Evolutionary conservation across 1,140 invertebrate species (phyloP).

Genomic region (Octopus sinensis): DNA sequence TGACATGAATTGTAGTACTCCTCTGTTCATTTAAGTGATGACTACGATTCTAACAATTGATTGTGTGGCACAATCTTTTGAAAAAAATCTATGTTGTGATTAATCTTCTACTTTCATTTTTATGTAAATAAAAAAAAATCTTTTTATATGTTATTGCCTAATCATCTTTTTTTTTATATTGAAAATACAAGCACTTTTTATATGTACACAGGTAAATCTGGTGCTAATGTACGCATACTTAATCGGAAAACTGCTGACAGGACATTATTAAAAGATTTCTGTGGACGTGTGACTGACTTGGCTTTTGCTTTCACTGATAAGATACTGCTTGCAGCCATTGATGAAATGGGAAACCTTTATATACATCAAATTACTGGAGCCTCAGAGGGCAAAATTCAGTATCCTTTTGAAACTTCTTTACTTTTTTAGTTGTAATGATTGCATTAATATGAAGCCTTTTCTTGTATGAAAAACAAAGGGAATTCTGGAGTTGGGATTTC

Average conservation of each 20-base stretch:
- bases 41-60: background rate
- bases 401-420: slow-evolving; percentile 43
- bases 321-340: slow-evolving; percentile 80
- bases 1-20: background rate
- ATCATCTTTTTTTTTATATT: background rate
- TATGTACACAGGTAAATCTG: slow-evolving; percentile 63
- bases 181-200: background rate
- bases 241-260: slow-evolving; percentile 72
- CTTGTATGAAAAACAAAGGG: no score
- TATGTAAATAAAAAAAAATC: background rate
- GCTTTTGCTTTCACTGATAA: slow-evolving; percentile 79
- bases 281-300: slow-evolving; percentile 80
- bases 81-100: background rate
- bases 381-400: slow-evolving; percentile 51
- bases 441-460: no score
- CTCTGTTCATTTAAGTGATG: background rate
- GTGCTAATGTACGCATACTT: slow-evolving; percentile 79
- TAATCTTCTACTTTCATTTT: background rate
- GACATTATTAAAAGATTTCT: slow-evolving; percentile 80
- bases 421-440: no score
- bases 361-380: slow-evolving; percentile 66
- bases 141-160: background rate
- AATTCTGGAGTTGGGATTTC: no score
- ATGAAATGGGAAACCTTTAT: slow-evolving; percentile 76
- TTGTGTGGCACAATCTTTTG: background rate